Base-by-base conservation (phyloP, 1,140 invertebrate genomes). In the Oreohelix idahoensis region DNA sequence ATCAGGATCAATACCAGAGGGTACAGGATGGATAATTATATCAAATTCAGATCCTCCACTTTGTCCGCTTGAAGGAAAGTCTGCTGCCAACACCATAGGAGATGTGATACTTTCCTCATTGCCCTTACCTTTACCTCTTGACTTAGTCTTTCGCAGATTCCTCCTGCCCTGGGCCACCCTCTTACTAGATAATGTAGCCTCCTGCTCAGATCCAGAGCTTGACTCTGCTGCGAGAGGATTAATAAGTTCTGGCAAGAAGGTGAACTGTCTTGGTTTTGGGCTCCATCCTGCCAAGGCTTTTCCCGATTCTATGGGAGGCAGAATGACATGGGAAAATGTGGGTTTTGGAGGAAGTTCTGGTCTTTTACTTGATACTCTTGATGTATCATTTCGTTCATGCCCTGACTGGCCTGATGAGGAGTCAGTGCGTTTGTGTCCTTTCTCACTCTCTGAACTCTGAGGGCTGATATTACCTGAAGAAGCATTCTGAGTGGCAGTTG, bases 41-140 rank as follows among this genome's bases (percentile, higher is more conserved):
- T 51, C 69, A 73, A 70, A 81, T 1, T 82, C 63, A 36, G 70
- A 74, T n/a, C 32, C 45, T 20, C 70, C 29, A 53, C 49, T 75
- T 20, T 82, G 63, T 13, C 75, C 36, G 17, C 39, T 53, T 10
- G 82, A 81, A 23, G 51, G 23, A 66, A 81, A 63, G 38, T 81
- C 58, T 84, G 73, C 74, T 45, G 32, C 26, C 26, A 81, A 66
- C 42, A 84, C 51, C 69, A 86, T 77, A n/a, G 85, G 63, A 23
- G 84, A 83, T 53, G 87, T 85, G n/a, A 87, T 87, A 45, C 89
- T 70, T 73, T 84, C 88, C 13, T 87, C 88, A 29, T 86, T 83
- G 39, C 91, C 90, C 83, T 92, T 92, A 2, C 91, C 91, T 84
- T 90, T 90, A 0, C 91, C 91, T 10, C 89, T 84, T 42, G 91